Percentiles rank a stretch among this genome's conserved stretches.
Evolutionary conservation across 30 jellyfish, hydroid and myxozoan species (phyloP).

Genomic region (Chironex yamaguchii): DNA sequence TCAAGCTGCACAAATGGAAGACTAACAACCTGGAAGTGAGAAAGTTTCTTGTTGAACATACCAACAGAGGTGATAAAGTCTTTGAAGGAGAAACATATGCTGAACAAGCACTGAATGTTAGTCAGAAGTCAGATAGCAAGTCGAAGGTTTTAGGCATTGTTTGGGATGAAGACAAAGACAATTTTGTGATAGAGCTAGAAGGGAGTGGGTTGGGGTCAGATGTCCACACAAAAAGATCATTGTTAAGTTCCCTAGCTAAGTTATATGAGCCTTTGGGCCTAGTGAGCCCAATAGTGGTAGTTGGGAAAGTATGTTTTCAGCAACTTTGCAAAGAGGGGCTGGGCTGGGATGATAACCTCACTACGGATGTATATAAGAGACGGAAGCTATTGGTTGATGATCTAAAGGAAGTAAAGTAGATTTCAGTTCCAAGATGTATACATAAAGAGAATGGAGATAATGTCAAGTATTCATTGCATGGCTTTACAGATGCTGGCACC

Average conservation of each 20-base stretch:
- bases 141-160: constrained; percentile 22
- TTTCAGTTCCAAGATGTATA: too few relatives aligned
- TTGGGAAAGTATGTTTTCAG: neutral
- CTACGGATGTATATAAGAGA: too few relatives aligned
- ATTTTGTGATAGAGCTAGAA: neutral
- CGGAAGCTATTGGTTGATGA: too few relatives aligned
- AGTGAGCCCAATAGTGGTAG: neutral
- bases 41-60: neutral
- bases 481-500: constrained; percentile 5
- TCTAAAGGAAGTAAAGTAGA: too few relatives aligned
- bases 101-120: neutral
- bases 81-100: constrained; percentile 18
- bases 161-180: constrained; percentile 12
- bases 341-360: constrained; percentile 36
- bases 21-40: neutral
- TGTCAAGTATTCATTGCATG: too few relatives aligned
- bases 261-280: constrained; percentile 11
- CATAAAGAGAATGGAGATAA: too few relatives aligned
- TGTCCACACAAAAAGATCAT: neutral
- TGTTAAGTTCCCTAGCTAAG: neutral
- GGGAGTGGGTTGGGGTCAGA: neutral
- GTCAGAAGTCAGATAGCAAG: neutral
- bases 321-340: constrained; percentile 4
- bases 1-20: constrained; percentile 1
- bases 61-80: too few relatives aligned